Conservation (phyloP, 1,140 invertebrate species). For the Drosophila tsacasi region DNA sequence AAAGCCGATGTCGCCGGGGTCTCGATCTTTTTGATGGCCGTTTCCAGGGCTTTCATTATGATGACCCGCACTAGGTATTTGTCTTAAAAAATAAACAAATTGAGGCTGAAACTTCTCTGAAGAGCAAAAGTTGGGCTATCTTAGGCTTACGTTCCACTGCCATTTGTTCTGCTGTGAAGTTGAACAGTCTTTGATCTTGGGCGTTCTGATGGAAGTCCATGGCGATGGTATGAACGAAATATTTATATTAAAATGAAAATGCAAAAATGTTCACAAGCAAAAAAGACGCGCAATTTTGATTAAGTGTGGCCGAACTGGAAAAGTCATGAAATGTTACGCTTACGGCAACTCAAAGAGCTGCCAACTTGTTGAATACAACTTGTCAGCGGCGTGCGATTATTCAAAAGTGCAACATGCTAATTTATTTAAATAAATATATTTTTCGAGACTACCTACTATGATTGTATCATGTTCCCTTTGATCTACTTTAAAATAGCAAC, state of each 20-base stretch:
- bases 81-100: conserved; percentile 19
- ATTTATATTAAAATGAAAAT: background rate
- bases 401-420: too few relatives aligned
- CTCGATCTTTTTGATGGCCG: conserved; percentile 57
- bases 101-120: background rate
- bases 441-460: too few relatives aligned
- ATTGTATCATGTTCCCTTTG: too few relatives aligned
- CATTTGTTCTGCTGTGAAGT: conserved; percentile 65
- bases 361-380: background rate
- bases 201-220: conserved; percentile 53
- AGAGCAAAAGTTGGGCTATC: background rate
- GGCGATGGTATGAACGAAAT: background rate
- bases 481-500: background rate
- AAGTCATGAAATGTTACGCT: background rate
- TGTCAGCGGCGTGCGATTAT: too few relatives aligned
- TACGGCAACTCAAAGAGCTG: background rate
- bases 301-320: background rate
- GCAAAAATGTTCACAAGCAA: background rate
- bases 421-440: too few relatives aligned
- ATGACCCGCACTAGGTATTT: conserved; percentile 46
- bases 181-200: conserved; percentile 67
- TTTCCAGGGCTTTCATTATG: conserved; percentile 38
- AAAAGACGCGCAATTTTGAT: conserved; percentile 5
- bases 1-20: conserved; percentile 39
- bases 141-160: conserved; percentile 57